phyloP scores from a whole-genome alignment of 2,113 vertebrate species.

The Archilochus colubris region DNA sequence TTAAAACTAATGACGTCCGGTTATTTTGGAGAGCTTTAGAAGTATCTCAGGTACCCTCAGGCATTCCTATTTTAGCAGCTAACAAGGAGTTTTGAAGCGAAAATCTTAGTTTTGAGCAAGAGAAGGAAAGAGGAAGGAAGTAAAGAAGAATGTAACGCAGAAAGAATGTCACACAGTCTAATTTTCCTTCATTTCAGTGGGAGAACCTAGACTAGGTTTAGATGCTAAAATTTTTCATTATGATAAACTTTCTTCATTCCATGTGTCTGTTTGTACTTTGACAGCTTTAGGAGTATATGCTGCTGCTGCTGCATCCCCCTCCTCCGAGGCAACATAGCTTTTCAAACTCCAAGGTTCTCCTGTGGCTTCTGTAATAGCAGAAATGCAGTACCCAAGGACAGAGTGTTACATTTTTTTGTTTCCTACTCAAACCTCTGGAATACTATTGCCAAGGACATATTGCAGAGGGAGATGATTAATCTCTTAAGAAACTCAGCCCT shows the following conservation, averaged over 20 bases:
- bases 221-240: background rate
- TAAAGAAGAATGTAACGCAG: background rate
- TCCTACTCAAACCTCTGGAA: background rate
- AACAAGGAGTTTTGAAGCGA: background rate
- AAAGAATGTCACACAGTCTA: background rate
- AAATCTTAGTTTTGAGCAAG: background rate
- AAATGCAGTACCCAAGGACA: background rate
- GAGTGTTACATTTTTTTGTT: background rate
- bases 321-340: background rate
- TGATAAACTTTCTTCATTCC: background rate
- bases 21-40: background rate
- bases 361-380: fast-evolving
- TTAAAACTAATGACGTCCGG: background rate
- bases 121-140: background rate
- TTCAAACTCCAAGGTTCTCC: background rate
- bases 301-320: background rate
- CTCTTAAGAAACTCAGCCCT: background rate
- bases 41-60: background rate
- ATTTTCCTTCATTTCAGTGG: background rate
- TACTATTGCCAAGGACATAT: background rate
- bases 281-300: background rate
- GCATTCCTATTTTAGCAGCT: background rate
- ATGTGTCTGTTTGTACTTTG: background rate
- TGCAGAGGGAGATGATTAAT: background rate
- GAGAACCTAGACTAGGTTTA: background rate